Evolutionary conservation across 35 echinoderm and acorn worm species (phyloP), one percentile per base, ranked within the genome.

Genomic region (Patiria miniata): DNA sequence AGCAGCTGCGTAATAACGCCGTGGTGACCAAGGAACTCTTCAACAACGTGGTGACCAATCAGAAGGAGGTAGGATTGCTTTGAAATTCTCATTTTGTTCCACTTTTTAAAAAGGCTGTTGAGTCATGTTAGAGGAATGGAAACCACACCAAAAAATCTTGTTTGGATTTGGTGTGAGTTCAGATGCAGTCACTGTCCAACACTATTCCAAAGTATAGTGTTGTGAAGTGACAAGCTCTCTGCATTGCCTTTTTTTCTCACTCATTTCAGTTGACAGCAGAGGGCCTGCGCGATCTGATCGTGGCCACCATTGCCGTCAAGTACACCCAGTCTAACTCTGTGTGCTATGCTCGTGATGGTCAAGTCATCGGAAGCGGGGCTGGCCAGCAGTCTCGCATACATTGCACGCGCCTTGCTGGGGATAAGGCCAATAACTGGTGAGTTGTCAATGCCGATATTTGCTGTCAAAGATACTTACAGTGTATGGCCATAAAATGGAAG

Each of bases 371-470:
- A 34, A 98, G 90, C 40, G 95, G 95, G 19, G 95, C 95, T 38
- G 95, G 95, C 1, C 95, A 98, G 40, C 95, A 98, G 57, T 98
- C 95, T 38, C 89, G 95, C 80, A 98, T 98, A 10, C 95, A 98
- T 40, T 98, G 95, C 86, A 94, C 92, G 5, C 86, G 95, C 50
- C 86, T 98, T 14, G 95, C 95, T 0, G 95, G 95, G 86, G 95
- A 98, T 61, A 98, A 98, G 87, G 95, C 91, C 12, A 94, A 98
- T 77, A 94, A 98, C 55, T 98, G 95, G 95, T 97, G 77, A 79
- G 85, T 47, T 32, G 33, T 2, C 18, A 17, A 26, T 33, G 22
- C n/a, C 77, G 53, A 4, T 77, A 17, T n/a, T n/a, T n/a, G n/a
- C n/a, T n/a, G n/a, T n/a, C n/a, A n/a, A n/a, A n/a, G n/a, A n/a